Evolutionary conservation across 2,888 invertebrate genomes (phyloP), one percentile per base, ranked within the genome.

Genomic region (Microctonus aethiopoides): DNA sequence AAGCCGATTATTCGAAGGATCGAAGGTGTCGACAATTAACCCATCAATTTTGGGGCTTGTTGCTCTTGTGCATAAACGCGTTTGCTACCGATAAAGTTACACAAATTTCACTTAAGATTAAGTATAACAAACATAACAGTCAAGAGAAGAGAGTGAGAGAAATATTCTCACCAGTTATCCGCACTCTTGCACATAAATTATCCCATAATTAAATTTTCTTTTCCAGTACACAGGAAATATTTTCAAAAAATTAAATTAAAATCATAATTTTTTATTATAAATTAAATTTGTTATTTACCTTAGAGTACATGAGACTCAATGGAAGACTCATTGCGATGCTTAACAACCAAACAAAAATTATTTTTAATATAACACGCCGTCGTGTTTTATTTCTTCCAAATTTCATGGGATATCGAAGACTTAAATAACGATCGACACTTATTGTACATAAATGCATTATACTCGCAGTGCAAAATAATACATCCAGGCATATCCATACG

Each of bases 391-490:
- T 95, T 64, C 96, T 89, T 39, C 95, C 95, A 80, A 95, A 96
- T 82, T 94, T 92, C 94, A 98, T 96, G 0, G 98, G 98, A 82
- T 96, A 96, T 24, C 96, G 91, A 67, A 96, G 90, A 29, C 96
- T 96, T 61, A 97, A 91, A 87, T 96, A 98, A 81, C 98, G 92
- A 88, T 98, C 98, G 73, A 98, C 93, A 75, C 97, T 97, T 84
- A 98, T 98, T 52, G 97, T 98, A 84, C 98, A 98, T 54, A 98
- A 90, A 86, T 99, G 98, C 92, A 98, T 95, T 80, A 98, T 98
- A 76, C 97, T 97, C 1, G 98, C 96, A 0, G 98, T 98, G 87
- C 98, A 98, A 84, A 97, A 96, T 0, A 98, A 89, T 1, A 98
- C 98, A 87, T 98, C 98, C 82, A 97, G 90, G 80, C 96, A 96